Evolutionary conservation across 1,140 invertebrate species (phyloP).

Genomic region (Frieseomelitta varia): DNA sequence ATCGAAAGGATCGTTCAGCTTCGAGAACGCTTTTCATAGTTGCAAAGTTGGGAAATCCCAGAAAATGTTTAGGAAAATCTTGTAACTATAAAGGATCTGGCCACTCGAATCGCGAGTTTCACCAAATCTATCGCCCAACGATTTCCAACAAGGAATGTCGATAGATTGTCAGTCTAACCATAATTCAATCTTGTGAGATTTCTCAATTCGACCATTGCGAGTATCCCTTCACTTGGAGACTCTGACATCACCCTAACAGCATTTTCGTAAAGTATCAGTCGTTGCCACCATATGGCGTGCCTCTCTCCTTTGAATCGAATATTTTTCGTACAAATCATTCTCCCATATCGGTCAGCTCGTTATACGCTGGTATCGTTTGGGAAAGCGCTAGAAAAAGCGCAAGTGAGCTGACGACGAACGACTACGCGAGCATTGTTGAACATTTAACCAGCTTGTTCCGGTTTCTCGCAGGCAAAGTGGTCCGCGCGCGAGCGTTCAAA

Average conservation of each 20-base stretch:
- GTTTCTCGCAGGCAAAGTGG: conserved; percentile 22
- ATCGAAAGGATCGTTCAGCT: neutral
- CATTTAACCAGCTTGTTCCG: conserved; percentile 38
- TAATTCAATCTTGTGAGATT: neutral
- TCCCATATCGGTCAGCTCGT: neutral
- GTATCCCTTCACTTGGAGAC: too few relatives aligned
- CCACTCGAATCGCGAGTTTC: too few relatives aligned
- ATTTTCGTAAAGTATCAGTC: neutral
- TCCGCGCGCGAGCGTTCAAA: conserved; percentile 31
- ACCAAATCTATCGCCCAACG: too few relatives aligned
- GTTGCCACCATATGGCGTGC: neutral
- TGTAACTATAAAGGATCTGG: too few relatives aligned
- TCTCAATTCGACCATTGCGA: neutral
- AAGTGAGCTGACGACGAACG: neutral
- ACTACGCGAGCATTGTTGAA: neutral
- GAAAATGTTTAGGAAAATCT: too few relatives aligned
- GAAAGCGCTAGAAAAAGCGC: neutral
- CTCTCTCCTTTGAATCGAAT: conserved; percentile 15
- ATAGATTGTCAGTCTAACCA: too few relatives aligned
- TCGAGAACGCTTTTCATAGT: too few relatives aligned
- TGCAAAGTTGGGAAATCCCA: too few relatives aligned
- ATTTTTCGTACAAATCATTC: conserved; percentile 14
- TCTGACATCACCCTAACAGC: neutral
- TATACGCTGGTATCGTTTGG: neutral
- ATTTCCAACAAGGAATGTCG: too few relatives aligned